A percentile compares a stretch with the other conserved stretches of the same genome.
These are phyloP conservation scores for Tridacna gigas DNA, from an alignment of 2,888 invertebrate species.

Conservation along the genomic window DNA sequence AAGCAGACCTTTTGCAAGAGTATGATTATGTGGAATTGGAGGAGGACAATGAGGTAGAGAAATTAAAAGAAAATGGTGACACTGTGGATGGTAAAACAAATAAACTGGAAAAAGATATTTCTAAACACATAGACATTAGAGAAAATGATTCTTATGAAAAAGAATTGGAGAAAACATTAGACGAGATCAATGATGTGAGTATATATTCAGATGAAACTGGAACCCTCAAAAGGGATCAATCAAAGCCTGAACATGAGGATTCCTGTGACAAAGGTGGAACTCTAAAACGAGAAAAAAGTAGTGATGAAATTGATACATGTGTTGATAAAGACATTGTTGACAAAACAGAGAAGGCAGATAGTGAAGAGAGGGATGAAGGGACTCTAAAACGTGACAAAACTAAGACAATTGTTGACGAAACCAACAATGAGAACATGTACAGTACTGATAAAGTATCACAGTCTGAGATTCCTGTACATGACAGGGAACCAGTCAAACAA, in stretches of 20 bases:
- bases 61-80: not conserved
- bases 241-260: slow-evolving; percentile 30
- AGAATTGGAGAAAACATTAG: slow-evolving; percentile 56
- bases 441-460: slow-evolving; percentile 9
- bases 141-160: slow-evolving; percentile 52
- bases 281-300: slow-evolving; percentile 33
- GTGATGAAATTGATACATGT: slow-evolving; percentile 19
- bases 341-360: not conserved
- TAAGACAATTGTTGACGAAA: not conserved
- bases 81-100: slow-evolving; percentile 10
- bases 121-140: not conserved
- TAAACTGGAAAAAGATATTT: not conserved
- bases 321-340: slow-evolving; percentile 2
- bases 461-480: slow-evolving; percentile 56
- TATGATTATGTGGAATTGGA: slow-evolving; percentile 94
- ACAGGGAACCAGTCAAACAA: slow-evolving; percentile 53
- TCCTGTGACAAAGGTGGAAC: slow-evolving; percentile 34
- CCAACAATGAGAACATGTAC: not conserved
- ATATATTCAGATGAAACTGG: slow-evolving; percentile 58
- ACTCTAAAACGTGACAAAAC: slow-evolving; percentile 20
- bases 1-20: slow-evolving; percentile 90
- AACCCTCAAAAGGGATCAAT: slow-evolving; percentile 50
- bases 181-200: slow-evolving; percentile 60
- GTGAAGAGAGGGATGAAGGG: slow-evolving; percentile 21
- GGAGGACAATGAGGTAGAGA: slow-evolving; percentile 85